Base-by-base conservation (phyloP, 2,888 invertebrate genomes). In the Smittia sp. region DNA sequence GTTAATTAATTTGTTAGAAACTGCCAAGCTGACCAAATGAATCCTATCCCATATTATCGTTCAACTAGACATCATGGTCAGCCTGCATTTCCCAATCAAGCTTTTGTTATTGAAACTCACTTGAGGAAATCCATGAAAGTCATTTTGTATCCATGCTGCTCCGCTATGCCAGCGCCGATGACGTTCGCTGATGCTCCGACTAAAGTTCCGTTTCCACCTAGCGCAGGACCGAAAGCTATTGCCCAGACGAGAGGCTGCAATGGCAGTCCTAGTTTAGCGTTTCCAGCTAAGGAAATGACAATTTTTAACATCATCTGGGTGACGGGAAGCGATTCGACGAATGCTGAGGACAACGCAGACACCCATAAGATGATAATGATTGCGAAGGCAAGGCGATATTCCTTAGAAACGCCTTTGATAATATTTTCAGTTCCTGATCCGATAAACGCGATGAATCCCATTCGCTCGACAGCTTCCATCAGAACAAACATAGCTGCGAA, bases 151-250 rank as follows among this genome's bases (percentile, higher is more conserved):
- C 95, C 96, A 80, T 96, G 94, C 77, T 94, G 94, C 78, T 94
- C 94, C 0, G 95, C 94, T 11, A 95, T 91, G 46, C 95, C 94
- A 0, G 94, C 94, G 79, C 94, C 93, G 1, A 96, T 91, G 9
- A 96, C 93, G 81, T 96, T 96, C 0, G 94, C 92, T 20, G 94
- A 93, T 0, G 95, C 93, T 46, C 94, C 96, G 77, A 96, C 93
- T 6, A 96, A 81, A 0, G 95, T 94, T 22, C 94, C 95, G 82
- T 95, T 96, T 74, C 94, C 95, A 81, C 96, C 96, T 74, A 96
- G 84, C 79, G 94, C 94, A 1, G 94, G 92, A 0, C 96, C 96
- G 77, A 94, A 92, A 0, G 93, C 89, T 1, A 96, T 80, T 0
- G 96, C 90, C 91, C 94, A 93, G 39, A 95, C 87, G 0, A 96